Conservation (phyloP, 1,140 invertebrate genomes). For the Rhopalosiphum padi region DNA sequence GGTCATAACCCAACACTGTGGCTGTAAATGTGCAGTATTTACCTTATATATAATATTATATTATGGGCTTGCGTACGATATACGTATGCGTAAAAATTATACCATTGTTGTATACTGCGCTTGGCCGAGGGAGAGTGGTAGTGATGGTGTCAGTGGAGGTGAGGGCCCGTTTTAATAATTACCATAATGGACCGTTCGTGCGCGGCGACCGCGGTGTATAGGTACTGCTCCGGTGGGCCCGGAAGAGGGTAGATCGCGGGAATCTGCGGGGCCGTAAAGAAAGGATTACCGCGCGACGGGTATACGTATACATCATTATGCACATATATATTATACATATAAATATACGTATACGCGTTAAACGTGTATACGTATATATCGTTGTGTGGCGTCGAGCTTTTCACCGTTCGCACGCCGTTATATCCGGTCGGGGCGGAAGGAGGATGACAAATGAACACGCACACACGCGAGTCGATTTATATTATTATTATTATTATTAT, state of each 20-base stretch:
- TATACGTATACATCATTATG: not conserved
- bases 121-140: not conserved
- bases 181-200: conserved; percentile 35
- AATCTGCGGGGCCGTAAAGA: conserved; percentile 29
- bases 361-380: not conserved
- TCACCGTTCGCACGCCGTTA: not conserved
- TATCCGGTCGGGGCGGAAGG: not conserved
- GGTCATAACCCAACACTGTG: not conserved
- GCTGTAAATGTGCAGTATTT: not conserved
- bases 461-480: conserved; percentile 8
- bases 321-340: not conserved
- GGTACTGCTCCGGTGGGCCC: not conserved
- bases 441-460: conserved; percentile 1
- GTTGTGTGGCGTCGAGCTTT: conserved; percentile 4
- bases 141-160: no score
- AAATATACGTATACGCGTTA: not conserved
- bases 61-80: not conserved
- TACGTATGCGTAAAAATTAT: not conserved
- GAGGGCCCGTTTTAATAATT: conserved; percentile 28
- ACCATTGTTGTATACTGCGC: not conserved
- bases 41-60: not conserved
- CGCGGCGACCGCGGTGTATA: not conserved
- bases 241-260: not conserved
- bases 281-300: conserved; percentile 22
- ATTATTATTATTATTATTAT: not conserved